Conservation (phyloP, 2,797 vertebrate species). For the Anableps anableps region DNA sequence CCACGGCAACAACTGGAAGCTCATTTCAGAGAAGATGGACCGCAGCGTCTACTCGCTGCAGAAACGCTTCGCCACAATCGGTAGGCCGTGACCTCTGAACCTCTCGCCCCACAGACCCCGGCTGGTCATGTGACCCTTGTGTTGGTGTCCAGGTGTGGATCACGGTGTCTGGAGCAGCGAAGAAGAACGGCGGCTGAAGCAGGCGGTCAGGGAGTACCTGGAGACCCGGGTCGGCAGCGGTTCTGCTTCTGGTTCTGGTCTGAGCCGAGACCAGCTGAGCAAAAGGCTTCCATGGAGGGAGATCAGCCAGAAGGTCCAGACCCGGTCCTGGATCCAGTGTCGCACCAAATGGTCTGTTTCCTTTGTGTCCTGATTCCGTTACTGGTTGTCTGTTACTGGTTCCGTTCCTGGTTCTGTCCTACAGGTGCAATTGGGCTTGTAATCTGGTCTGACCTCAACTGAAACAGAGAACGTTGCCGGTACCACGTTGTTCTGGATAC, state of each 20-base stretch:
- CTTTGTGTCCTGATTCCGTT: background rate
- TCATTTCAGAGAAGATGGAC: conserved; percentile 69
- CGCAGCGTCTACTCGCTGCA: conserved; percentile 69
- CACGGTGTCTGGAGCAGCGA: conserved; percentile 57
- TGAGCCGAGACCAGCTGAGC: conserved; percentile 65
- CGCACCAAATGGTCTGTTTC: conserved; percentile 76
- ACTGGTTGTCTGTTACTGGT: too few relatives aligned
- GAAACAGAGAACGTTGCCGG: too few relatives aligned
- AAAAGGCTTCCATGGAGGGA: conserved; percentile 70
- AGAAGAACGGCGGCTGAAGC: conserved; percentile 58
- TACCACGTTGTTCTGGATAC: too few relatives aligned
- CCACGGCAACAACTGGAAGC: conserved; percentile 77
- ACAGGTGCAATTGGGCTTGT: too few relatives aligned
- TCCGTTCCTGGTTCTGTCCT: too few relatives aligned
- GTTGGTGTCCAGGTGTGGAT: conserved; percentile 33
- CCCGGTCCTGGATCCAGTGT: conserved; percentile 75
- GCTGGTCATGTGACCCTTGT: background rate
- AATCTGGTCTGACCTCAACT: too few relatives aligned
- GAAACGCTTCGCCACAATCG: conserved; percentile 64
- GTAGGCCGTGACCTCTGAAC: conserved; percentile 39
- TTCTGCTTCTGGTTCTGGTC: background rate
- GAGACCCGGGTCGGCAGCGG: conserved; percentile 23
- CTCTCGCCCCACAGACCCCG: background rate
- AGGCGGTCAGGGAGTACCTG: conserved; percentile 56
- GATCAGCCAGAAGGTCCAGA: conserved; percentile 63